A percentile compares a stretch with the other conserved stretches of the same genome.
phyloP scores from a whole-genome alignment of 2,797 vertebrate species.

The Eulemur rubriventer region DNA sequence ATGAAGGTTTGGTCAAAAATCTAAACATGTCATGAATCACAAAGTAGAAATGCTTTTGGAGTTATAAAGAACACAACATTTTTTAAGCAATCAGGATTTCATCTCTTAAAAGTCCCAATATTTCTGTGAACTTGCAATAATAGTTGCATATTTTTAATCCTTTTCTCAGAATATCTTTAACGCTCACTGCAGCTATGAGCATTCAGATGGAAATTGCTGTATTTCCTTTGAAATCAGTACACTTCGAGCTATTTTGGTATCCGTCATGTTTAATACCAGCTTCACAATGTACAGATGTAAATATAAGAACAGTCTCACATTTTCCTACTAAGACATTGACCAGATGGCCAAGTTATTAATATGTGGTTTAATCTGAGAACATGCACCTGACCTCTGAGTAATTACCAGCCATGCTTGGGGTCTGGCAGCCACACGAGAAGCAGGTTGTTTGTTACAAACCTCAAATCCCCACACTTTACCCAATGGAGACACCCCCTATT shows the following conservation, averaged over 20 bases:
- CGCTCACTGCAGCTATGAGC: neutral
- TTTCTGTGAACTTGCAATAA: neutral
- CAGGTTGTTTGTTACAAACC: neutral
- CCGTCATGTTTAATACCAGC: neutral
- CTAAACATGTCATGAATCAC: neutral
- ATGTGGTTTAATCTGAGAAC: neutral
- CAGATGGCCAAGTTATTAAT: neutral
- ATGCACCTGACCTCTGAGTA: neutral
- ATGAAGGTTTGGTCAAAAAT: neutral
- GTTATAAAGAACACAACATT: neutral
- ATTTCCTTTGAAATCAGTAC: neutral
- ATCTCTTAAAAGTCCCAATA: neutral
- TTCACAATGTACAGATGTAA: neutral
- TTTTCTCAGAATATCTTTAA: neutral
- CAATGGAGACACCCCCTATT: neutral
- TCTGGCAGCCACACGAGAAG: neutral
- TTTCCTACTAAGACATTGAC: neutral
- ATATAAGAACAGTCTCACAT: neutral
- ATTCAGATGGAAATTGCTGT: neutral
- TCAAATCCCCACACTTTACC: neutral
- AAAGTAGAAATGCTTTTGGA: neutral
- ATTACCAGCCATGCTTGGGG: fast-evolving
- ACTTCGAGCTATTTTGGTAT: neutral
- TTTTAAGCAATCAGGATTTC: neutral
- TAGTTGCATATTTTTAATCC: neutral